phyloP scores from a whole-genome alignment of 1,140 invertebrate genomes.

The Tetramorium simillimum region DNA sequence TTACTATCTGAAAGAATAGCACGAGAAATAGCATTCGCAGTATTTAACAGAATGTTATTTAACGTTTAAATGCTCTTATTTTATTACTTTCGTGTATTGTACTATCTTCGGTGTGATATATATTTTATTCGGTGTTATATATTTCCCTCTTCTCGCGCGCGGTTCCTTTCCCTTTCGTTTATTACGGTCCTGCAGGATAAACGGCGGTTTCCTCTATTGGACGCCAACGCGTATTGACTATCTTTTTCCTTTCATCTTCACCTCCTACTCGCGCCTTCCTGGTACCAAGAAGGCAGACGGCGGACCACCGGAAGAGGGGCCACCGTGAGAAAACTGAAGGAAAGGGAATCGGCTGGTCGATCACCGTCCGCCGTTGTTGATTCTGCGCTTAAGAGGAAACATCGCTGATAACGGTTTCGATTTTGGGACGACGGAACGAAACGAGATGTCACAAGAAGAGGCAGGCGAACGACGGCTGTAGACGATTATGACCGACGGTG shows the following conservation, averaged over 20 bases:
- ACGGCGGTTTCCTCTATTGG: slow-evolving; percentile 26
- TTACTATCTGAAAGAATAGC: background rate
- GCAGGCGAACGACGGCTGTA: slow-evolving; percentile 12
- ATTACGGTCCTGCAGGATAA: slow-evolving; percentile 31
- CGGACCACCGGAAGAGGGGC: slow-evolving; percentile 71
- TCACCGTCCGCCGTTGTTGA: slow-evolving; percentile 60
- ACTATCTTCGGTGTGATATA: background rate
- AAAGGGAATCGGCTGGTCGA: slow-evolving; percentile 55
- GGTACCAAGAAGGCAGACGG: slow-evolving; percentile 45
- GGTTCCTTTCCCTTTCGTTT: slow-evolving; percentile 26
- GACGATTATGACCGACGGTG: slow-evolving; percentile 46
- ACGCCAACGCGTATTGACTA: slow-evolving; percentile 34
- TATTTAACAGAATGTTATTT: background rate
- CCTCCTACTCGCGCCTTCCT: slow-evolving; percentile 41
- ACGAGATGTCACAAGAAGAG: slow-evolving; percentile 53
- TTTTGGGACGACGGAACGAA: slow-evolving; percentile 49
- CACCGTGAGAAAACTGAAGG: slow-evolving; percentile 69
- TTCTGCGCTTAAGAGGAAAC: slow-evolving; percentile 62
- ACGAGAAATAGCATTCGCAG: background rate
- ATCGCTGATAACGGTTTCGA: slow-evolving; percentile 69
- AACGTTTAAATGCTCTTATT: background rate
- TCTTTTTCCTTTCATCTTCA: slow-evolving; percentile 53
- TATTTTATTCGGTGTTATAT: background rate
- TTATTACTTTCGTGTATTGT: background rate
- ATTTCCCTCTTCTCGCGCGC: background rate